Conservation (phyloP, 30 jellyfish, hydroid and myxozoan species). For the Sanderia malayensis region DNA sequence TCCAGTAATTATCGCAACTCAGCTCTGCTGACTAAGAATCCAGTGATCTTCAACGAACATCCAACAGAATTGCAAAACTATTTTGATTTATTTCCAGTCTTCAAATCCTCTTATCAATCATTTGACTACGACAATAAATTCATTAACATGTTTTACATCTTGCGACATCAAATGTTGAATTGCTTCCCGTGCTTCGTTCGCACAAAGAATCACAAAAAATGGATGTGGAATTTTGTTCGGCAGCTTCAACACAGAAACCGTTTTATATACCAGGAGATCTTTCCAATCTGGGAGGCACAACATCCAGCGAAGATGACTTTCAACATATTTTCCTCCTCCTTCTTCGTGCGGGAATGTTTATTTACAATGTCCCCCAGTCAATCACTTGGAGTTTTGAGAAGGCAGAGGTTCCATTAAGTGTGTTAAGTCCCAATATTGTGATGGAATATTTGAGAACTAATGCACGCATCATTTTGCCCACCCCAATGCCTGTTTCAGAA, state of each 20-base stretch:
- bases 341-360: slow-evolving; percentile 22
- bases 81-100: slow-evolving; percentile 16
- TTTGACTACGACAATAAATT: slow-evolving; percentile 31
- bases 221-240: too few relatives aligned
- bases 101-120: neutral
- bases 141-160: slow-evolving; percentile 24
- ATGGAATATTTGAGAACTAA: slow-evolving; percentile 1
- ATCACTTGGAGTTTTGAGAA: slow-evolving; percentile 27
- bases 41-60: neutral
- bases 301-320: neutral
- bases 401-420: slow-evolving; percentile 21
- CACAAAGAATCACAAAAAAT: too few relatives aligned
- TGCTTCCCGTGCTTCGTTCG: slow-evolving; percentile 12
- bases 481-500: slow-evolving; percentile 7
- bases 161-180: neutral
- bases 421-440: slow-evolving; percentile 36
- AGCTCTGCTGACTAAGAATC: neutral
- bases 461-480: neutral
- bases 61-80: neutral
- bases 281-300: neutral
- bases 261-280: slow-evolving; percentile 9
- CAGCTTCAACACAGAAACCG: too few relatives aligned
- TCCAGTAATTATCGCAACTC: neutral
- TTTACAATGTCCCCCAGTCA: slow-evolving; percentile 45
- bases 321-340: slow-evolving; percentile 13